Evolutionary conservation across 1,140 invertebrate genomes (phyloP).

Genomic region (Brachystomella parvula): DNA sequence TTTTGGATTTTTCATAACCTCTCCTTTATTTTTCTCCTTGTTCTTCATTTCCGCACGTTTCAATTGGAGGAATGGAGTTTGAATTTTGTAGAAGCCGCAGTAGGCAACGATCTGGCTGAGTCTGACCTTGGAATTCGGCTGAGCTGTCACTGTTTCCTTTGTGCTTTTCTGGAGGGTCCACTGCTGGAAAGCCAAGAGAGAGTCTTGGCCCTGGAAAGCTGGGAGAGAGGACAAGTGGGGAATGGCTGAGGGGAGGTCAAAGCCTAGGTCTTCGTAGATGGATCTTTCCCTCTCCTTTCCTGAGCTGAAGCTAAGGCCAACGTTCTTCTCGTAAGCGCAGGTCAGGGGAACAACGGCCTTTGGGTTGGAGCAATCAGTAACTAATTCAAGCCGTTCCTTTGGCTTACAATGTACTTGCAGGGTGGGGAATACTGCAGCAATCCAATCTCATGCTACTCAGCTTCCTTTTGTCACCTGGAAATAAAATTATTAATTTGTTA

Average conservation of each 20-base stretch:
- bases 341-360: background rate
- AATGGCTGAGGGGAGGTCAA: background rate
- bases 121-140: background rate
- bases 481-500: background rate
- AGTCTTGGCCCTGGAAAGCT: background rate
- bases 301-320: background rate
- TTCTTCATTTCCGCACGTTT: background rate
- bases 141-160: background rate
- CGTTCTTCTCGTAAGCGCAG: background rate
- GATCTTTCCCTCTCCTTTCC: background rate
- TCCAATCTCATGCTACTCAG: background rate
- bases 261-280: background rate
- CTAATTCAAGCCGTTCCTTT: background rate
- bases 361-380: background rate
- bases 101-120: background rate
- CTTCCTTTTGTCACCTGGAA: background rate
- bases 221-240: background rate
- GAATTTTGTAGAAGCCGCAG: slow-evolving; percentile 2
- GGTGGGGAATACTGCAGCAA: background rate
- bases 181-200: background rate
- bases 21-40: background rate
- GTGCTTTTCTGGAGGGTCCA: background rate
- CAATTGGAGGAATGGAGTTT: background rate
- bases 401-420: background rate
- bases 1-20: background rate